Base-by-base conservation (phyloP, 2,888 invertebrate species). In the Microplitis deprimator region DNA sequence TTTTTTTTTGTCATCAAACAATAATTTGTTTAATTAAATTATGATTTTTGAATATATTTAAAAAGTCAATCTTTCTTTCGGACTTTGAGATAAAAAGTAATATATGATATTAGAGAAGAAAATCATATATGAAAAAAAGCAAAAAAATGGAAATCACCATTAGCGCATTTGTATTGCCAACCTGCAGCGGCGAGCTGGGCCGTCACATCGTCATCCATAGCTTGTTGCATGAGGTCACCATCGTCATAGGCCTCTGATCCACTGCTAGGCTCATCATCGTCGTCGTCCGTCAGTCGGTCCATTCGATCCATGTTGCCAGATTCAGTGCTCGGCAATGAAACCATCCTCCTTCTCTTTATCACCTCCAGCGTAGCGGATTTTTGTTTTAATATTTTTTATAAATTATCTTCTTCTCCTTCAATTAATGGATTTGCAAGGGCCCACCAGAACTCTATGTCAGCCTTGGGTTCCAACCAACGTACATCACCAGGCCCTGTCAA, bases 141-240 rank as follows among this genome's bases (percentile, higher is more conserved):
- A 77, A 77, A 77, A 89, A 88, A 88, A 88, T 87, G 84, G 87
- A 89, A 89, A 90, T 91, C 91, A 91, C 91, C 91, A 89, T 91
- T 89, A 89, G 86, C 88, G 88, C 90, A 87, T 89, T 90, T 90
- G 89, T 89, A 89, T 90, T 90, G 90, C 91, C 90, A 91, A 96
- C 98, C 98, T 89, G 98, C 97, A 85, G 98, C 97, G 75, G 97
- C 98, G 85, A 98, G 92, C 89, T 98, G 98, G 89, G 98, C 97
- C 82, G 98, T 97, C 85, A 98, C 97, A 88, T 98, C 98, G 90
- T 98, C 98, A 83, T 95, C 94, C 93, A 96, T 95, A 72, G 95
- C 95, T 77, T 94, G 94, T 83, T 95, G 93, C 90, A 97, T 94
- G 80, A 97, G 92, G 87, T 98, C 98, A 1, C 93, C 92, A 74